Evolutionary conservation across 2,113 vertebrate genomes (phyloP).

Genomic region (Bufo bufo): DNA sequence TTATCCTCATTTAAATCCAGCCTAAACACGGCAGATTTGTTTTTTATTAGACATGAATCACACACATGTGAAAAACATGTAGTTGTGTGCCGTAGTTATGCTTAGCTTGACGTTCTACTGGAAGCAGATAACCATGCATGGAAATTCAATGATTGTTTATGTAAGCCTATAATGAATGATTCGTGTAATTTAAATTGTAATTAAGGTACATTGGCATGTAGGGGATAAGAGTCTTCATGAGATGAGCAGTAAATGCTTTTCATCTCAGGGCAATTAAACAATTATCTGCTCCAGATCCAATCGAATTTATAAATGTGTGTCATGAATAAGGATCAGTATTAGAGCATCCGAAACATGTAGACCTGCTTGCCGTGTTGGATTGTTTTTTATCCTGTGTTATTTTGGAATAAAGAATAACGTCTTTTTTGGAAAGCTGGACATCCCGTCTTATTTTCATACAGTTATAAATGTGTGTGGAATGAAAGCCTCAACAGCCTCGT

Average conservation of each 20-base stretch:
- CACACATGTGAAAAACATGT: not conserved
- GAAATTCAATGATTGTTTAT: slow-evolving; percentile 40
- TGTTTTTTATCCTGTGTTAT: too few relatives aligned
- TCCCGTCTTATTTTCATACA: too few relatives aligned
- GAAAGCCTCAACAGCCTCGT: not conserved
- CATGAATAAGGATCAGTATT: too few relatives aligned
- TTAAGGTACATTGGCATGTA: slow-evolving; percentile 39
- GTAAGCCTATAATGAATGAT: slow-evolving; percentile 34
- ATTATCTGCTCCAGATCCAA: slow-evolving; percentile 32
- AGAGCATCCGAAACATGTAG: too few relatives aligned
- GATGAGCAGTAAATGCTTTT: slow-evolving; percentile 12
- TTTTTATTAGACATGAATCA: not conserved
- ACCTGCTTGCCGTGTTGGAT: too few relatives aligned
- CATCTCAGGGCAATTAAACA: slow-evolving; percentile 34
- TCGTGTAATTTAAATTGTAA: slow-evolving; percentile 33
- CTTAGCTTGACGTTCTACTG: not conserved
- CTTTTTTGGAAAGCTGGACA: too few relatives aligned
- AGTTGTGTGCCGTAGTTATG: not conserved
- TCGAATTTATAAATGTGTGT: slow-evolving; percentile 30
- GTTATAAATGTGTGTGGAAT: too few relatives aligned
- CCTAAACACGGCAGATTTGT: not conserved
- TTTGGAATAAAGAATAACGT: too few relatives aligned
- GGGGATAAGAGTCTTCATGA: slow-evolving; percentile 30
- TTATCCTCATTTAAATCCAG: too few relatives aligned
- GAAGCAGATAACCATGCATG: slow-evolving; percentile 34